phyloP scores from a whole-genome alignment of 2,888 invertebrate genomes.

The Lacanobia oleracea region DNA sequence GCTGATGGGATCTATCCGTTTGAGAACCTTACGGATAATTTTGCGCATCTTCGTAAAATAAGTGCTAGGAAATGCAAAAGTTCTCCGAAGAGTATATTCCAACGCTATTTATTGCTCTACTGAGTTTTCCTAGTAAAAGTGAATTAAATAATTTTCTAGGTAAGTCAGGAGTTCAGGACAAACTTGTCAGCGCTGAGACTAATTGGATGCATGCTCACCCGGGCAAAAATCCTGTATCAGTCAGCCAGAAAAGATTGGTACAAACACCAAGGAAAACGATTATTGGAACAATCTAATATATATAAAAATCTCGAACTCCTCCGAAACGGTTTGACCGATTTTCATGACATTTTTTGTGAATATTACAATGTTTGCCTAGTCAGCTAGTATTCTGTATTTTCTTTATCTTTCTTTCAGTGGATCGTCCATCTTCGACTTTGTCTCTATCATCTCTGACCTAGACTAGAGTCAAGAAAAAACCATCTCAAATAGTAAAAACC shows the following conservation, averaged over 20 bases:
- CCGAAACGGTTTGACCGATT: too few relatives aligned
- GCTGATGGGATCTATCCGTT: not conserved
- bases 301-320: too few relatives aligned
- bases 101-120: not conserved
- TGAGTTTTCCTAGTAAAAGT: not conserved
- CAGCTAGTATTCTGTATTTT: not conserved
- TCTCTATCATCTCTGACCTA: too few relatives aligned
- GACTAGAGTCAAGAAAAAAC: too few relatives aligned
- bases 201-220: slow-evolving; percentile 15
- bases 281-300: not conserved
- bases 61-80: not conserved
- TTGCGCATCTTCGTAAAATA: not conserved
- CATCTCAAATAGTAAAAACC: too few relatives aligned
- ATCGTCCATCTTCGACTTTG: too few relatives aligned
- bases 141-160: not conserved
- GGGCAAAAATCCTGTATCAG: not conserved
- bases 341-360: too few relatives aligned
- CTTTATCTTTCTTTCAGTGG: not conserved
- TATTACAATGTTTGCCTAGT: too few relatives aligned
- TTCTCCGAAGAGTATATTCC: not conserved
- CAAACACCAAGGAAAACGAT: not conserved
- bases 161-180: not conserved
- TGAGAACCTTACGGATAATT: not conserved
- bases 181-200: not conserved
- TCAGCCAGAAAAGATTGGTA: not conserved